phyloP scores from a whole-genome alignment of 2,113 vertebrate genomes.

The Merops nubicus region DNA sequence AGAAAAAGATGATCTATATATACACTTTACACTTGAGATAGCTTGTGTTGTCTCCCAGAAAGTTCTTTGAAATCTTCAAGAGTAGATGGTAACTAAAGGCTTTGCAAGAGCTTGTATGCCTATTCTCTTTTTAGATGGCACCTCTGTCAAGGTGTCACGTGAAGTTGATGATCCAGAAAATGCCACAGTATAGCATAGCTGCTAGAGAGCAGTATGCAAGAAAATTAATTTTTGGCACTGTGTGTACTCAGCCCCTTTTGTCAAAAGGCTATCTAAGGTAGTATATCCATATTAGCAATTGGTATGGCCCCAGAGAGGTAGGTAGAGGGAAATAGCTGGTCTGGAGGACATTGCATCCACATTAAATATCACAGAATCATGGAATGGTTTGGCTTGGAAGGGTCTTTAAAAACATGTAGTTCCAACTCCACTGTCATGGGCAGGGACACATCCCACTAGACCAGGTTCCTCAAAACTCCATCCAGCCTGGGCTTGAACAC shows the following conservation, averaged over 20 bases:
- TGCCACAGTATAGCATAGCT: rapidly evolving
- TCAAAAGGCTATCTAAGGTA: background rate
- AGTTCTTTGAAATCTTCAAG: background rate
- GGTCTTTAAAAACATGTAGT: background rate
- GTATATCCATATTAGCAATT: background rate
- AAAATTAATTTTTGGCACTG: background rate
- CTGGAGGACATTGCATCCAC: background rate
- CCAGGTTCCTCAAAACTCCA: background rate
- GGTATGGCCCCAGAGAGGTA: background rate
- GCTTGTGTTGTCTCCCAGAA: background rate
- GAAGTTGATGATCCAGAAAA: background rate
- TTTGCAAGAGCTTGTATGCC: background rate
- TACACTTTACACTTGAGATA: background rate
- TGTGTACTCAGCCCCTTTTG: rapidly evolving
- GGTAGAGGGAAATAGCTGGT: background rate
- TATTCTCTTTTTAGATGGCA: background rate
- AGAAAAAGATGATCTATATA: background rate
- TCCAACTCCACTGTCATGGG: background rate
- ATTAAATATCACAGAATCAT: background rate
- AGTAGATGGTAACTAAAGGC: background rate
- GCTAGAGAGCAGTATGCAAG: rapidly evolving
- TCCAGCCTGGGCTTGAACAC: background rate
- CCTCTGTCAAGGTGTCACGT: background rate
- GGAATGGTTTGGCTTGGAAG: background rate
- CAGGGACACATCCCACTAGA: background rate